phyloP scores from a whole-genome alignment of 2,113 vertebrate species.

The Rynchops niger region DNA sequence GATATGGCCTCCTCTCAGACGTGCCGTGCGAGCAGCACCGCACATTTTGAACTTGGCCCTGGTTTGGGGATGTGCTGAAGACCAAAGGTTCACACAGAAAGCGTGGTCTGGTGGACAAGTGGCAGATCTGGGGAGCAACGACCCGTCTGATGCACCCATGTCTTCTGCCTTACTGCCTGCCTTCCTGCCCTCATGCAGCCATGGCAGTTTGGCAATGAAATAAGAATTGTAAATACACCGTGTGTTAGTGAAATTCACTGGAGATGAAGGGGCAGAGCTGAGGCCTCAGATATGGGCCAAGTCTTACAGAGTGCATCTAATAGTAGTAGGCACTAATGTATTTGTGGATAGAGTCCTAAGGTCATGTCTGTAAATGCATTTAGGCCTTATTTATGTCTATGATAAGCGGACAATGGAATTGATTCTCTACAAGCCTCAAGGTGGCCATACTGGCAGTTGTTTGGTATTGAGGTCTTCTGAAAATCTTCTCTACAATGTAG shows the following conservation, averaged over 20 bases:
- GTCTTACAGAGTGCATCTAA: not conserved
- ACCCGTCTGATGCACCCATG: fast-evolving
- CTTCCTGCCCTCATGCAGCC: not conserved
- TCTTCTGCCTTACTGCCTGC: not conserved
- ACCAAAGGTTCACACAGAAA: not conserved
- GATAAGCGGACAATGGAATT: not conserved
- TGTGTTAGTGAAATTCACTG: not conserved
- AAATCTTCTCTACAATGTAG: not conserved
- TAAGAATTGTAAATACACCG: not conserved
- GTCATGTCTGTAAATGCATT: not conserved
- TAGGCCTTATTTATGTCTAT: not conserved
- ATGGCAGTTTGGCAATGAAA: not conserved
- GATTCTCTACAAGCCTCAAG: not conserved
- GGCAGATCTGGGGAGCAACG: not conserved
- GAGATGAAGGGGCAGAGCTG: not conserved
- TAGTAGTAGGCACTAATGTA: not conserved
- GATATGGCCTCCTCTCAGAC: not conserved
- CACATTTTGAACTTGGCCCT: not conserved
- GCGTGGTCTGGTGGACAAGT: not conserved
- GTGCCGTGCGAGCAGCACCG: fast-evolving
- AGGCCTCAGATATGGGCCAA: not conserved
- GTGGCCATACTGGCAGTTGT: not conserved
- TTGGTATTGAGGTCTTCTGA: not conserved
- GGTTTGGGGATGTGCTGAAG: not conserved
- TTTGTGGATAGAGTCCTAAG: not conserved